Conservation (phyloP, 35 echinoderm and acorn worm genomes). For the Eucidaris tribuloides region DNA sequence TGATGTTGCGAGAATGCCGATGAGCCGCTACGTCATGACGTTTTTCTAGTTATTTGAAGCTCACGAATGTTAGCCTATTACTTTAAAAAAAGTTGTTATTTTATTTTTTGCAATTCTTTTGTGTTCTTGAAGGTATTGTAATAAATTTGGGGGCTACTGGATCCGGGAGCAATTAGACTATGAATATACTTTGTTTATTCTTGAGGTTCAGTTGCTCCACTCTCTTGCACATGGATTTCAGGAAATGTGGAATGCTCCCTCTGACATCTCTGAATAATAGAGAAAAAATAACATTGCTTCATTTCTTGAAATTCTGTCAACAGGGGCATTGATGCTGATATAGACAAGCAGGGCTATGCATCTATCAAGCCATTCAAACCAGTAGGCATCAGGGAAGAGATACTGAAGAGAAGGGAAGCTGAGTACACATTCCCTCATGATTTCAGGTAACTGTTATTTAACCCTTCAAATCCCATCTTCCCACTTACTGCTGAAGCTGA, state of each 20-base stretch:
- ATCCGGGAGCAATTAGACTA: background rate
- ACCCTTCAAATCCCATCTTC: background rate
- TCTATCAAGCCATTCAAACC: slow-evolving; percentile 65
- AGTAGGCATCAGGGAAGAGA: slow-evolving; percentile 75
- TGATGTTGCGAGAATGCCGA: no score
- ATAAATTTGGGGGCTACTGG: background rate
- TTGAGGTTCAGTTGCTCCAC: no score
- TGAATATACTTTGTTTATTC: background rate
- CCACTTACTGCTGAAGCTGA: no score
- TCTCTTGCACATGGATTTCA: no score
- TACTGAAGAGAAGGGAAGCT: slow-evolving; percentile 70
- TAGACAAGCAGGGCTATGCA: slow-evolving; percentile 35
- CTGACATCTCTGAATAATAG: no score
- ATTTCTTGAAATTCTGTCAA: background rate
- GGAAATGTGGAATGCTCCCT: no score
- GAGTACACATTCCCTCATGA: slow-evolving; percentile 82
- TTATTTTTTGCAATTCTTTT: background rate
- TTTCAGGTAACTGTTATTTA: slow-evolving; percentile 63
- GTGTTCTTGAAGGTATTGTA: background rate
- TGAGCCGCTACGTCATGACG: no score
- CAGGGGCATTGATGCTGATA: slow-evolving; percentile 14
- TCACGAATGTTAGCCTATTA: no score
- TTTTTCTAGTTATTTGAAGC: no score
- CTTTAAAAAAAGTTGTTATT: background rate
- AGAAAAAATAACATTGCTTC: background rate